Percentiles rank a stretch among this genome's conserved stretches.
phyloP scores from a whole-genome alignment of 2,113 vertebrate genomes.

The Ivindomyrus marchei region DNA sequence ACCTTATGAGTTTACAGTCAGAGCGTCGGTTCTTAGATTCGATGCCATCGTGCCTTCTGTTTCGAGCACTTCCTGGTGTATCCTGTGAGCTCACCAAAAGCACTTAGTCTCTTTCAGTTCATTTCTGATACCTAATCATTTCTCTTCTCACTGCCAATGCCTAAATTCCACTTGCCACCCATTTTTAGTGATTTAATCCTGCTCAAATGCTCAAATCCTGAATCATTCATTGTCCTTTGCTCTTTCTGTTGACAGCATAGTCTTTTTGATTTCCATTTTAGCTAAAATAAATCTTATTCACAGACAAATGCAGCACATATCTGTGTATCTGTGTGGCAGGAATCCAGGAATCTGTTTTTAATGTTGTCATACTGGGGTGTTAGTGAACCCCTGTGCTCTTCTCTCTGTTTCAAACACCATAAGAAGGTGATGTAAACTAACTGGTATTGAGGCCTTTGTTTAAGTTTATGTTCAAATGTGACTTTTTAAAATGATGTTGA shows the following conservation, averaged over 20 bases:
- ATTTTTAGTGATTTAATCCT: background rate
- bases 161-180: background rate
- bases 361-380: conserved; percentile 14
- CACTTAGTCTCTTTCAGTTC: conserved; percentile 55
- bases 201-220: background rate
- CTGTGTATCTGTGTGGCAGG: conserved; percentile 13
- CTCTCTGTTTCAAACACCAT: conserved; percentile 48
- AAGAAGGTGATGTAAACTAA: conserved; percentile 60
- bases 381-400: conserved; percentile 17
- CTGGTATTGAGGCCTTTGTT: conserved; percentile 66
- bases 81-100: conserved; percentile 69
- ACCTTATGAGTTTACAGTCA: conserved; percentile 59
- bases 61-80: conserved; percentile 70
- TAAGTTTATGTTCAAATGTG: conserved; percentile 53
- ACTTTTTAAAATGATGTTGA: conserved; percentile 57
- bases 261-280: background rate
- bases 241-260: background rate
- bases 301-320: conserved; percentile 23
- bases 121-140: conserved; percentile 21
- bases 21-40: conserved; percentile 58
- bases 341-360: background rate
- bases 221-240: background rate
- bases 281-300: conserved; percentile 7
- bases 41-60: conserved; percentile 72
- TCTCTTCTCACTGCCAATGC: conserved; percentile 11